Percentiles rank a stretch among this genome's conserved stretches.
These are phyloP conservation scores for Sipunculus nudus DNA, from an alignment of 2,888 invertebrate species.

Conservation along the genomic window DNA sequence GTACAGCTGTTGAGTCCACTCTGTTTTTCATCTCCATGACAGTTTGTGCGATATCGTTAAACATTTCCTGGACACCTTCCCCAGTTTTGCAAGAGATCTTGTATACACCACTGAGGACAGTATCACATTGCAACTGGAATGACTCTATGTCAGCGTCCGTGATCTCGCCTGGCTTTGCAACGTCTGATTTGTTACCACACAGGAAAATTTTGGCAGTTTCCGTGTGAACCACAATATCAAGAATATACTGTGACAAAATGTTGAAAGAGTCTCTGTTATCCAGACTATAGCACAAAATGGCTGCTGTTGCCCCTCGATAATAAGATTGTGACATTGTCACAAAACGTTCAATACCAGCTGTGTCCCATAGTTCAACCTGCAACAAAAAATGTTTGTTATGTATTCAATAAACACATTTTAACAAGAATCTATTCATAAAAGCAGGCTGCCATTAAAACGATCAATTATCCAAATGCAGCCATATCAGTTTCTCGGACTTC, in stretches of 20 bases:
- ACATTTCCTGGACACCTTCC: constrained; percentile 89
- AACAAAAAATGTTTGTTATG: constrained; percentile 54
- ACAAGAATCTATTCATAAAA: too few relatives aligned
- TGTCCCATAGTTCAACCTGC: constrained; percentile 94
- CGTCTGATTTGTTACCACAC: constrained; percentile 90
- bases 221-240: constrained; percentile 92
- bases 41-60: constrained; percentile 82
- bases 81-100: constrained; percentile 90
- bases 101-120: constrained; percentile 86
- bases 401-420: too few relatives aligned
- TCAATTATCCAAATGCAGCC: too few relatives aligned
- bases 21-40: too few relatives aligned
- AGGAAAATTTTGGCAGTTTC: constrained; percentile 95
- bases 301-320: constrained; percentile 95
- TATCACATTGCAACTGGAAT: constrained; percentile 88
- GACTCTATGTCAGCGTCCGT: constrained; percentile 88
- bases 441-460: too few relatives aligned
- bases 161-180: constrained; percentile 75
- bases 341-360: constrained; percentile 95
- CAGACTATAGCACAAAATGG: constrained; percentile 88
- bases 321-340: constrained; percentile 95
- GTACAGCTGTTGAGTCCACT: too few relatives aligned
- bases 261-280: constrained; percentile 93
- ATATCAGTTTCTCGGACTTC: too few relatives aligned
- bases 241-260: constrained; percentile 87